Evolutionary conservation across 2,113 vertebrate species (phyloP).

Genomic region (Verasper variegatus): DNA sequence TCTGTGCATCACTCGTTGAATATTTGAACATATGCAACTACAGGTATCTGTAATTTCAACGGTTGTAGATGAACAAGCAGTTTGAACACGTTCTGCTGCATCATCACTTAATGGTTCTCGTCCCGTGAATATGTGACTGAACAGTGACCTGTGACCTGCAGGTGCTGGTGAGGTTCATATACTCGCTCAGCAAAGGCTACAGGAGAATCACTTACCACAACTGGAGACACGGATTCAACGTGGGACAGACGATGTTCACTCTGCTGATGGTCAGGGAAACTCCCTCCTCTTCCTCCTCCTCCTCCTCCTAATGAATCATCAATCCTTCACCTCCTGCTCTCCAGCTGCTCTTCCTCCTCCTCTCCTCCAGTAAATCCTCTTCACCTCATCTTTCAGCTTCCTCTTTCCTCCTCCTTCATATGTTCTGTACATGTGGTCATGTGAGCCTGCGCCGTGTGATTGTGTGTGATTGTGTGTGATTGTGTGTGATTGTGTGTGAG

Average conservation of each 20-base stretch:
- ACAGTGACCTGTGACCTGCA: slow-evolving; percentile 32
- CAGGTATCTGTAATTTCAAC: too few relatives aligned
- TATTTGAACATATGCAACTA: too few relatives aligned
- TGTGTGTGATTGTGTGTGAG: slow-evolving; percentile 2
- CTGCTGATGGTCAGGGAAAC: slow-evolving; percentile 77
- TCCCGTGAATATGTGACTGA: too few relatives aligned
- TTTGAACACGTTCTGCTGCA: too few relatives aligned
- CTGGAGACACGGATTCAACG: slow-evolving; percentile 88
- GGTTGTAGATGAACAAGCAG: too few relatives aligned
- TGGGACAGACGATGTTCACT: slow-evolving; percentile 88
- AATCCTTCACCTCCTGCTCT: neutral
- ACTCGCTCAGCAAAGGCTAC: slow-evolving; percentile 85
- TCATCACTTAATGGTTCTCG: too few relatives aligned
- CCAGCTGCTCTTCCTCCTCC: neutral
- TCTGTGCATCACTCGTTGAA: too few relatives aligned
- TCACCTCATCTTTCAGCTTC: slow-evolving; percentile 4
- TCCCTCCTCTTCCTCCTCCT: neutral
- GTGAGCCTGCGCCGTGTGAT: neutral
- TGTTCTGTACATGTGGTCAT: neutral
- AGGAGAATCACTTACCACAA: slow-evolving; percentile 87
- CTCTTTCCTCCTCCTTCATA: slow-evolving; percentile 26
- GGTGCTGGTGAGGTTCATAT: slow-evolving; percentile 83
- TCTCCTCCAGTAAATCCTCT: neutral
- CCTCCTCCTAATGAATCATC: neutral
- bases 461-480: neutral